These are phyloP conservation scores for Sebastes minor DNA, from an alignment of 2,797 vertebrate genomes.

Conservation along the genomic window DNA sequence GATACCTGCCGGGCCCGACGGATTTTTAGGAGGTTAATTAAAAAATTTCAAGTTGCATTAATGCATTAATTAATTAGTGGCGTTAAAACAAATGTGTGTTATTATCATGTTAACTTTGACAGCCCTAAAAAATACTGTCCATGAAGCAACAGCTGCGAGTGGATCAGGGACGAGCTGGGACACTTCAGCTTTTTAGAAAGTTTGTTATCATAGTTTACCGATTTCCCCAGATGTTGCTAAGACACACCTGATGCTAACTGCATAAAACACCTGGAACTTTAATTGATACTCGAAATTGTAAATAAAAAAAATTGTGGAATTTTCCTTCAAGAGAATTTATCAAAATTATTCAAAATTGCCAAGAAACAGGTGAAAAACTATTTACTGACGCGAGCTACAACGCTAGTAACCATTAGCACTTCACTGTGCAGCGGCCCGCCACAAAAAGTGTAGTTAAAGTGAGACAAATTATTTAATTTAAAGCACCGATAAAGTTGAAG, in stretches of 20 bases:
- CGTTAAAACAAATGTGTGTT: no score
- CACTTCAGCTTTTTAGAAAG: background rate
- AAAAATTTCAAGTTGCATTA: no score
- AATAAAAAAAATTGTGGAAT: background rate
- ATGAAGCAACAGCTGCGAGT: background rate
- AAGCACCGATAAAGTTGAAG: background rate
- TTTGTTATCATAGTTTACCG: background rate
- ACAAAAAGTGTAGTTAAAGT: background rate
- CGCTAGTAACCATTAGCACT: background rate
- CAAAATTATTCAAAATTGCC: background rate
- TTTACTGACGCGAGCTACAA: background rate
- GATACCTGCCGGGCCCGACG: no score
- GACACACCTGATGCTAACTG: background rate
- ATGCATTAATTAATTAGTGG: no score
- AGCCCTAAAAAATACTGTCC: fast-evolving
- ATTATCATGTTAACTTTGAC: no score
- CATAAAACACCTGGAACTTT: background rate
- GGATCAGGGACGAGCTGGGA: background rate
- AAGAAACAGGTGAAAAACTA: background rate
- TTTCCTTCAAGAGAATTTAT: background rate
- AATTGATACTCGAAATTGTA: background rate
- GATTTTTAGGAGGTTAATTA: no score
- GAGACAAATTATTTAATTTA: background rate
- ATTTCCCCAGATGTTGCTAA: background rate
- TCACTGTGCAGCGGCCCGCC: background rate